Conservation (phyloP, 2,797 vertebrate species). For the Chaenodraco wilsoni region DNA sequence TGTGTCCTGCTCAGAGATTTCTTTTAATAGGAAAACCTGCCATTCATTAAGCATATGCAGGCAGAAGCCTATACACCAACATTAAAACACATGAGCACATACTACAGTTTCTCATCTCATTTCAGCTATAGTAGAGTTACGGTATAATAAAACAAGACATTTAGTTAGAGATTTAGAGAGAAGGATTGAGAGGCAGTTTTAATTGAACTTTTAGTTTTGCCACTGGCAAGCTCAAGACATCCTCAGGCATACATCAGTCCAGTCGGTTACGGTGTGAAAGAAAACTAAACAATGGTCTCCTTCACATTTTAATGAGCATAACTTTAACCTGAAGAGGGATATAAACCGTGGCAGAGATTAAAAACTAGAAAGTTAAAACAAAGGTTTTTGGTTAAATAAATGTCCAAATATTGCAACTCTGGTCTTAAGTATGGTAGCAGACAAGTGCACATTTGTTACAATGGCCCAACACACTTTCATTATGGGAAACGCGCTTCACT, state of each 20-base stretch:
- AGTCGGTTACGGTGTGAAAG: neutral
- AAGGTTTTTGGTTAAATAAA: neutral
- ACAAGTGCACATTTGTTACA: no score
- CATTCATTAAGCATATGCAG: no score
- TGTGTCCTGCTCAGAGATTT: no score
- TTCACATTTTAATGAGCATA: constrained; percentile 12
- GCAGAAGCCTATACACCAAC: no score
- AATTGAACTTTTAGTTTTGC: neutral
- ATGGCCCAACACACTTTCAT: no score
- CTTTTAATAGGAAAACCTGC: no score
- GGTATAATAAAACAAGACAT: neutral
- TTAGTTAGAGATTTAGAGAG: no score
- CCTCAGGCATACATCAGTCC: neutral
- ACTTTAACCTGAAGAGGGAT: neutral
- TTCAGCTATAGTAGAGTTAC: neutral
- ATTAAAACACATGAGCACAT: no score
- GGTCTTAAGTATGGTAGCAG: no score
- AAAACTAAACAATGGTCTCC: neutral
- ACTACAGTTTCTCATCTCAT: neutral
- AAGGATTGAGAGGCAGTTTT: no score
- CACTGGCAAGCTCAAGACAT: neutral
- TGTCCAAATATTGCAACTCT: neutral
- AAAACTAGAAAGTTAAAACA: neutral
- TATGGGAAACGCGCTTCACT: no score
- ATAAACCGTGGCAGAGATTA: neutral